Evolutionary conservation across 2,888 invertebrate species (phyloP).

Genomic region (Nephrotoma guestfalica): DNA sequence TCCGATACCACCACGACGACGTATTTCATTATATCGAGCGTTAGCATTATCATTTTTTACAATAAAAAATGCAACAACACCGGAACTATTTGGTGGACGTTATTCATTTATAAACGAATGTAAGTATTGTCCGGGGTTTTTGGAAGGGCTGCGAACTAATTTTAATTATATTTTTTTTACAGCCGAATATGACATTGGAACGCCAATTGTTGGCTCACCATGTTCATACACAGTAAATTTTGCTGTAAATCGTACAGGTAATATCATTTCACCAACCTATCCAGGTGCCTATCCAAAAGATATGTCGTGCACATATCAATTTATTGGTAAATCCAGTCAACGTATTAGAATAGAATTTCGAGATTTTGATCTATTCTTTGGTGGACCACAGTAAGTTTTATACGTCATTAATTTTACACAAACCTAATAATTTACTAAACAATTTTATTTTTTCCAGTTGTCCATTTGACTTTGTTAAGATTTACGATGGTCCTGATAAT

Average conservation of each 20-base stretch:
- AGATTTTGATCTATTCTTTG: slow-evolving; percentile 97
- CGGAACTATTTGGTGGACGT: slow-evolving; percentile 73
- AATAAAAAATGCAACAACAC: slow-evolving; percentile 68
- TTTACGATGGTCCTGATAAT: slow-evolving; percentile 88
- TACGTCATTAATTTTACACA: not conserved
- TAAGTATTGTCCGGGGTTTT: slow-evolving; percentile 37
- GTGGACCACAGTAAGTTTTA: slow-evolving; percentile 84
- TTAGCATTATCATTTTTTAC: slow-evolving; percentile 91
- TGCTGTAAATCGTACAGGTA: slow-evolving; percentile 47
- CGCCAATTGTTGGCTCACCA: slow-evolving; percentile 68
- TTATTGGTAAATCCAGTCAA: slow-evolving; percentile 79
- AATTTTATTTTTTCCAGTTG: slow-evolving; percentile 46
- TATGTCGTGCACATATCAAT: slow-evolving; percentile 82
- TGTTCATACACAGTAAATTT: slow-evolving; percentile 70
- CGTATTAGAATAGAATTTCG: slow-evolving; percentile 89
- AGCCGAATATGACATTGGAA: slow-evolving; percentile 90
- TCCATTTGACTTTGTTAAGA: slow-evolving; percentile 95
- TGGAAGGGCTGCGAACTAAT: not conserved
- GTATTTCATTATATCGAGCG: slow-evolving; percentile 84
- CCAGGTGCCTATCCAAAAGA: slow-evolving; percentile 98
- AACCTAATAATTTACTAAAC: not conserved
- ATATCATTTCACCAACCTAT: slow-evolving; percentile 92
- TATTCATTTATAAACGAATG: slow-evolving; percentile 90
- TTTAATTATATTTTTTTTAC: slow-evolving; percentile 18
- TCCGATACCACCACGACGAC: slow-evolving; percentile 72